These are phyloP conservation scores for Potamilus streckersoni DNA, from an alignment of 1,140 invertebrate genomes.

Conservation along the genomic window DNA sequence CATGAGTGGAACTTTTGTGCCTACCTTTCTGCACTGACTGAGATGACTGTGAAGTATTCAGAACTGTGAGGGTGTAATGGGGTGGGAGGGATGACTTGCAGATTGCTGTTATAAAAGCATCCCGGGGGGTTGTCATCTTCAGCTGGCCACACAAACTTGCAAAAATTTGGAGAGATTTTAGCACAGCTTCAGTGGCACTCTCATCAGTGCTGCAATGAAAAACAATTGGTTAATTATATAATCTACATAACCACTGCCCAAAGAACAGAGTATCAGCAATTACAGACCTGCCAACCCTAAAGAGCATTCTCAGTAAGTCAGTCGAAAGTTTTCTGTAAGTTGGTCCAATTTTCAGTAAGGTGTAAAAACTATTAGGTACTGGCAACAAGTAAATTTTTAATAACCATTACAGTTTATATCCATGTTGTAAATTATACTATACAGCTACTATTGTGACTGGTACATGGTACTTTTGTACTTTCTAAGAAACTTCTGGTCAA, in stretches of 20 bases:
- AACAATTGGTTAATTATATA: background rate
- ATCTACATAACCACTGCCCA: background rate
- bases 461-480: too few relatives aligned
- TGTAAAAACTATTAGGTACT: too few relatives aligned
- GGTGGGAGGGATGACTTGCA: slow-evolving; percentile 95
- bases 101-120: slow-evolving; percentile 93
- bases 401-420: too few relatives aligned
- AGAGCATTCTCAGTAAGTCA: too few relatives aligned
- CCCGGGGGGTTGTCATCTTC: slow-evolving; percentile 80
- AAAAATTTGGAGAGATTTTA: slow-evolving; percentile 91
- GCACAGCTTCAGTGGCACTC: slow-evolving; percentile 85
- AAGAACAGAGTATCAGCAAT: background rate
- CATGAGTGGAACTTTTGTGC: background rate
- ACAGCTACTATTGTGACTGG: too few relatives aligned
- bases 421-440: too few relatives aligned
- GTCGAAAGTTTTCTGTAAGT: too few relatives aligned
- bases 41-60: slow-evolving; percentile 70
- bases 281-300: too few relatives aligned
- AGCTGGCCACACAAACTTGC: slow-evolving; percentile 83
- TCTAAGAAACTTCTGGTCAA: too few relatives aligned
- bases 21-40: slow-evolving; percentile 12
- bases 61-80: slow-evolving; percentile 91
- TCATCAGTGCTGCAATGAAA: slow-evolving; percentile 84
- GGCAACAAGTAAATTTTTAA: too few relatives aligned
- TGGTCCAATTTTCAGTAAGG: too few relatives aligned